These are phyloP conservation scores for Drosophila mimica DNA, from an alignment of 2,888 invertebrate species.

Conservation along the genomic window DNA sequence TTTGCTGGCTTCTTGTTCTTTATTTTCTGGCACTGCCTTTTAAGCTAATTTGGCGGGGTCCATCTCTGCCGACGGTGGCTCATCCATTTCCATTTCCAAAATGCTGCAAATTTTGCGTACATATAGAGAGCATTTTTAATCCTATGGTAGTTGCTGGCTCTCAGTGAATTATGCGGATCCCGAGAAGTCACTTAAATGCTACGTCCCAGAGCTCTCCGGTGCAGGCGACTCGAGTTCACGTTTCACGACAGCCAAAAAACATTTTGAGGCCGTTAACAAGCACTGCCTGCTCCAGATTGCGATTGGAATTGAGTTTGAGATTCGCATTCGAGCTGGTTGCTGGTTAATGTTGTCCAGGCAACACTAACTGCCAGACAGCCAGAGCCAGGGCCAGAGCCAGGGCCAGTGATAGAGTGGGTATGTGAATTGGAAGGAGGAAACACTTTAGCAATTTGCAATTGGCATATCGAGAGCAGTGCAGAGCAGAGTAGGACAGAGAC, in stretches of 20 bases:
- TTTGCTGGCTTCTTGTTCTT: conserved; percentile 50
- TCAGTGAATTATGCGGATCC: conserved; percentile 12
- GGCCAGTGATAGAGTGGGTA: neutral
- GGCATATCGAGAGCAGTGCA: conserved; percentile 67
- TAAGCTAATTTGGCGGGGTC: conserved; percentile 68
- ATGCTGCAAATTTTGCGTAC: conserved; percentile 10
- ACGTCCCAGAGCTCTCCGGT: conserved; percentile 20
- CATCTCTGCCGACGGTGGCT: conserved; percentile 33
- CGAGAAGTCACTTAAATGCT: conserved; percentile 43
- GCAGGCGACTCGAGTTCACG: conserved; percentile 10
- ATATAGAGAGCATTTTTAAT: conserved; percentile 63
- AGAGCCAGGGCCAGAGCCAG: neutral
- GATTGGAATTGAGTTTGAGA: conserved; percentile 23
- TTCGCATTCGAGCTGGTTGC: conserved; percentile 33
- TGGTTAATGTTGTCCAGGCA: conserved; percentile 70
- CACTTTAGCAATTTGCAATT: conserved; percentile 67
- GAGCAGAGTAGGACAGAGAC: neutral
- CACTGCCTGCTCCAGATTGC: conserved; percentile 36
- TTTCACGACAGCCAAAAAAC: conserved; percentile 33
- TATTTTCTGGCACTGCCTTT: conserved; percentile 52
- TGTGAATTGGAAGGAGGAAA: conserved; percentile 3
- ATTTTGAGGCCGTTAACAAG: conserved; percentile 52
- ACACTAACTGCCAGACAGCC: conserved; percentile 38
- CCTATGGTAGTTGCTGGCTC: conserved; percentile 22
- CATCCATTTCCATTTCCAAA: conserved; percentile 15